Evolutionary conservation across 2,888 invertebrate species (phyloP).

Genomic region (Amblyjoppa proteus): DNA sequence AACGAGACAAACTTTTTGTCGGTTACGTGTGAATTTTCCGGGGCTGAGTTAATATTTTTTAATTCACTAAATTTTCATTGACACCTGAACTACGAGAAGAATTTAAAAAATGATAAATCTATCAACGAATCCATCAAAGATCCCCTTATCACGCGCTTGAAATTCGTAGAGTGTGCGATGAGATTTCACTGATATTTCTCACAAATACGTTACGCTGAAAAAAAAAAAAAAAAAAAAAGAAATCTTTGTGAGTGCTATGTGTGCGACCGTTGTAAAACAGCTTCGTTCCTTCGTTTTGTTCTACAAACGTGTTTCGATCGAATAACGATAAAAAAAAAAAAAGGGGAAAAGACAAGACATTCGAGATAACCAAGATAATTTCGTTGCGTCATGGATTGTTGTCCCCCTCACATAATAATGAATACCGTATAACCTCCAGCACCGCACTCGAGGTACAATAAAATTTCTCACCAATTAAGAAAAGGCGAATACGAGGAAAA

Average conservation of each 20-base stretch:
- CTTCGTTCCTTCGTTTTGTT: neutral
- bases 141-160: neutral
- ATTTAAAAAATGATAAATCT: neutral
- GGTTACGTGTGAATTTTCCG: neutral
- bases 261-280: slow-evolving; percentile 1
- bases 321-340: neutral
- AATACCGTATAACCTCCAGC: slow-evolving; percentile 29
- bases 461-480: slow-evolving; percentile 36
- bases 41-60: neutral
- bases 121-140: neutral
- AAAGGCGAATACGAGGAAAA: slow-evolving; percentile 30
- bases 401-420: neutral
- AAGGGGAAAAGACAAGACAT: neutral
- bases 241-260: neutral
- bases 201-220: neutral
- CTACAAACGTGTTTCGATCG: neutral
- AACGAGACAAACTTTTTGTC: neutral
- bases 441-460: slow-evolving; percentile 31
- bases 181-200: neutral
- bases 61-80: neutral
- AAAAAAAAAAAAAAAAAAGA: neutral
- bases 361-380: slow-evolving; percentile 25
- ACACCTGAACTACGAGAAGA: neutral
- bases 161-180: slow-evolving; percentile 4
- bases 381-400: neutral